A percentile compares a stretch with the other conserved stretches of the same genome.
Conservation (phyloP, 2,797 vertebrate species). For the Champsocephalus gunnari region DNA sequence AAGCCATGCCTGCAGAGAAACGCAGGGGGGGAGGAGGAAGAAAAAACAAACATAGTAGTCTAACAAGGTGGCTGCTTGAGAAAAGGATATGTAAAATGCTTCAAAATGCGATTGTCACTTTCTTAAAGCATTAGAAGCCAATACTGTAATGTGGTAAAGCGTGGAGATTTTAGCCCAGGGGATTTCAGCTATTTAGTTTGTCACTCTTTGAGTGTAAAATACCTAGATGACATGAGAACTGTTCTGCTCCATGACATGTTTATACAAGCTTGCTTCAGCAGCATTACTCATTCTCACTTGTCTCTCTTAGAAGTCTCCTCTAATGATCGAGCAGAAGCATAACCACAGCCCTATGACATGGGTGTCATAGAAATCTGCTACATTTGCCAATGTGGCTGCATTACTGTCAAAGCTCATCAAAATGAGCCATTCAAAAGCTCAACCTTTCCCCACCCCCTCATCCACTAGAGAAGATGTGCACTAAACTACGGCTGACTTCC, state of each 20-base stretch:
- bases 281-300: conserved; percentile 82
- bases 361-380: conserved; percentile 82
- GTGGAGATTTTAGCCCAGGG: conserved; percentile 70
- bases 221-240: conserved; percentile 80
- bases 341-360: conserved; percentile 79
- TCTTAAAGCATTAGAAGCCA: conserved; percentile 73
- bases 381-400: conserved; percentile 81
- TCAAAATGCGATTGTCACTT: conserved; percentile 77
- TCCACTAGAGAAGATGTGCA: conserved; percentile 67
- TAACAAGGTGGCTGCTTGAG: conserved; percentile 79
- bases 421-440: conserved; percentile 75
- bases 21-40: conserved; percentile 55
- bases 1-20: conserved; percentile 83
- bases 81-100: conserved; percentile 71
- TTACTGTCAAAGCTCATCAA: conserved; percentile 84
- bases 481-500: conserved; percentile 75
- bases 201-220: conserved; percentile 80
- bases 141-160: conserved; percentile 69
- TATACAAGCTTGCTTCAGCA: conserved; percentile 80
- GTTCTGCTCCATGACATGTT: conserved; percentile 81
- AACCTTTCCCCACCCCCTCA: conserved; percentile 75
- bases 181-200: conserved; percentile 83
- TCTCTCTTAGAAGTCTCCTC: conserved; percentile 80
- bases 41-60: conserved; percentile 82
- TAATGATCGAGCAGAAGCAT: conserved; percentile 81